Base-by-base conservation (phyloP, 2,797 vertebrate genomes). In the Hybognathus amarus region DNA sequence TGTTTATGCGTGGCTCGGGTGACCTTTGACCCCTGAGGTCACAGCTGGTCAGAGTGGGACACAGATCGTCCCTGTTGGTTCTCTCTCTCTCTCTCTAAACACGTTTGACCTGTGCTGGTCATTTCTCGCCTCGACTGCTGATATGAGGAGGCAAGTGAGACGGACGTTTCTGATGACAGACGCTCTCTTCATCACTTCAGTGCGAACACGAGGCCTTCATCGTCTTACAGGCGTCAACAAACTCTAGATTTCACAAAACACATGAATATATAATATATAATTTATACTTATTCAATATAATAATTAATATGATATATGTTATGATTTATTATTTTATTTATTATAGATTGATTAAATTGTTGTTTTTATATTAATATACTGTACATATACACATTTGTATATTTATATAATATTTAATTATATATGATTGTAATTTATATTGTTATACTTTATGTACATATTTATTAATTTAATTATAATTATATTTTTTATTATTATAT, bases 1-100 rank as follows among this genome's bases (percentile, higher is more conserved):
- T 94, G 92, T 95, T 94, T 94, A 94, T 87, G 80, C 90, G 92
- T 83, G 77, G 73, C 90, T 81, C 80, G 77, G 88, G 92, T 93
- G 91, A 94, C 82, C 45, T 0, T 86, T 92, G 93, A 92, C 86
- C 77, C 90, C 83, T 20, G 67, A 90, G 91, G 93, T 92, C 91
- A 85, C 0, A 4, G 88, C 86, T 90, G 88, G 89, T 89, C 87
- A 89, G 89, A 87, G 85, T 92, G 77, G 86, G 24, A 86, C 66
- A 64, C 8, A n/a, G 80, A 71, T 75, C 54, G 61, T 42, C 59
- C 59, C 70, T 74, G 64, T 63, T 47, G 73, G 33, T 76, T 27
- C 47, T 47, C 38, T 71, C 27, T 85, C 42, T 71, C 27, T 85
- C 36, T 42, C 2, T 8, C 33, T 71, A 8, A 84, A 77, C 70